Evolutionary conservation across 2,797 vertebrate genomes (phyloP), one percentile per base, ranked within the genome.

Genomic region (Esox lucius): DNA sequence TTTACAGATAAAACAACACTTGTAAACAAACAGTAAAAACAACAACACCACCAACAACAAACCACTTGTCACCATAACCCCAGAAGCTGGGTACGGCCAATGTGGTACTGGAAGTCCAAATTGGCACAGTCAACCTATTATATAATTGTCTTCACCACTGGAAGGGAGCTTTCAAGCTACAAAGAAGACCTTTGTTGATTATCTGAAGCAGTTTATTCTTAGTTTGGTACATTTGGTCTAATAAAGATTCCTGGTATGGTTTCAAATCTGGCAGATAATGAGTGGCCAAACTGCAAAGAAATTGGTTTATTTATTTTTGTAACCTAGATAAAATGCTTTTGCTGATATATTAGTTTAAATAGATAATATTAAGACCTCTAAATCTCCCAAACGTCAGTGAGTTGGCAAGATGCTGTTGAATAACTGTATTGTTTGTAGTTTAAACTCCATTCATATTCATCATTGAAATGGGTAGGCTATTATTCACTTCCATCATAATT

Each of bases 81-180:
- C 16, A 12, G 11, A 9, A 39, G 33, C 5, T 42, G 66, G 39
- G 39, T 22, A 24, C n/a, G 9, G 39, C n/a, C 67, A 24, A 24
- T 48, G 17, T 4, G n/a, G 11, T 22, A 42, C 39, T 68, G 39
- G 26, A 28, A 66, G 31, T 22, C 42, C 53, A 61, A 35, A 53
- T 62, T 13, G 35, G 53, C 33, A 59, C 31, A n/a, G 70, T 39
- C 73, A 61, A 28, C 42, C 12, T 5, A 69, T 76, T 68, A 74
- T 26, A 26, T 17, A 73, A 79, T 17, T 33, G 6, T 2, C 13
- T 22, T 6, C 24, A 64, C 16, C 66, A n/a, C 39, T 19, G 17
- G 17, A 73, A 24, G 70, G 19, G 31, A 61, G 22, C 56, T 61
- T 49, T 31, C 35, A 73, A 70, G 68, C 68, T 74, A 75, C 33